These are phyloP conservation scores for Nomia melanderi DNA, from an alignment of 1,140 invertebrate genomes.

Conservation along the genomic window DNA sequence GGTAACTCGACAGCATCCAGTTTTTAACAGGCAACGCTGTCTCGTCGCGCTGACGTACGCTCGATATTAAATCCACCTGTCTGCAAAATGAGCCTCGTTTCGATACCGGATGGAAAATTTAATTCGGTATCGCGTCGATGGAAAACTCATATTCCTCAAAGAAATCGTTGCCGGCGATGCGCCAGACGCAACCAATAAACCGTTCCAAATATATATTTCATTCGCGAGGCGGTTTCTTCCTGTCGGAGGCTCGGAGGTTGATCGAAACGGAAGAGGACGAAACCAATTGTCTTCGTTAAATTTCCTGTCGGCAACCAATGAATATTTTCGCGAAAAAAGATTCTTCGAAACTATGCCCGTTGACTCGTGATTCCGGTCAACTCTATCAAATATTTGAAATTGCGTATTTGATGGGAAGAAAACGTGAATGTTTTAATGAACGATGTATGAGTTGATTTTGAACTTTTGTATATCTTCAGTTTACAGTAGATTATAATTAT, in stretches of 20 bases:
- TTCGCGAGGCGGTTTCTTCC: too few species aligned
- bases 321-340: not conserved
- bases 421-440: too few species aligned
- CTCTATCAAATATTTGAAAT: not conserved
- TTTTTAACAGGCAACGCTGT: not conserved
- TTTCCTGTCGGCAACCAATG: too few species aligned
- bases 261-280: not conserved
- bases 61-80: conserved; percentile 13
- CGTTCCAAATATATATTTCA: not conserved
- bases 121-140: not conserved
- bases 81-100: not conserved
- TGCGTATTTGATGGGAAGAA: too few species aligned
- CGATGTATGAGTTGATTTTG: too few species aligned
- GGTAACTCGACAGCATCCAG: not conserved
- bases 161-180: not conserved
- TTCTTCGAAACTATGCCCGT: not conserved
- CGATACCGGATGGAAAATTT: not conserved
- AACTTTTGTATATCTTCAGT: too few species aligned
- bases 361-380: not conserved
- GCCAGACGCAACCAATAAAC: not conserved
- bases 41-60: not conserved
- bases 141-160: conserved; percentile 5
- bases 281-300: too few species aligned
- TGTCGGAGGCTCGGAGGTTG: not conserved
- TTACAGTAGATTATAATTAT: too few species aligned